A percentile compares a stretch with the other conserved stretches of the same genome.
These are phyloP conservation scores for Dasyornis broadbenti DNA, from an alignment of 2,113 vertebrate genomes.

Conservation along the genomic window DNA sequence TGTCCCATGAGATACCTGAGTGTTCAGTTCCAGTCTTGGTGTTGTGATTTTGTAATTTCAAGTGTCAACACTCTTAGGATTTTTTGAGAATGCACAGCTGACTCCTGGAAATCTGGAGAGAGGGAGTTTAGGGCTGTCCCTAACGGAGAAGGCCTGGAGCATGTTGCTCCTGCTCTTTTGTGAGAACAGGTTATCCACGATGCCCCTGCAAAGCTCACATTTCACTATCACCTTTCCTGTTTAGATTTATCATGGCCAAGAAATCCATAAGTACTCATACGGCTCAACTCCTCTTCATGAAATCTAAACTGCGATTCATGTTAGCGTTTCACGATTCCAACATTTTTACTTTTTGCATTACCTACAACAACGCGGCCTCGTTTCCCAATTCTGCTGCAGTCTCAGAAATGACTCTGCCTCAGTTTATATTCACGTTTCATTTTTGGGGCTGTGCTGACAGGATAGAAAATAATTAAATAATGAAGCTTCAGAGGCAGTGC, in stretches of 20 bases:
- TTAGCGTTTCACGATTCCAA: not conserved
- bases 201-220: not conserved
- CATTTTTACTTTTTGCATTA: not conserved
- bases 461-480: slow-evolving; percentile 8
- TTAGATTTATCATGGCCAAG: not conserved
- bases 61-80: not conserved
- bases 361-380: accelerated
- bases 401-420: not conserved
- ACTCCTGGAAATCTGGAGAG: not conserved
- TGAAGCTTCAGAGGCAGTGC: not conserved
- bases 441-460: not conserved
- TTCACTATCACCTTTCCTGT: not conserved
- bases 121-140: not conserved
- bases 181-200: not conserved
- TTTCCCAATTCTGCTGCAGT: not conserved
- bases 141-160: not conserved
- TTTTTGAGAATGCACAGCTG: not conserved
- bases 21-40: not conserved
- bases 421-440: not conserved
- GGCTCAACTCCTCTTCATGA: not conserved
- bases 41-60: not conserved
- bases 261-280: not conserved
- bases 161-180: not conserved
- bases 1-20: not conserved
- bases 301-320: not conserved